Evolutionary conservation across 2,797 vertebrate species (phyloP), one percentile per base, ranked within the genome.

Genomic region (Rhinatrema bivittatum): DNA sequence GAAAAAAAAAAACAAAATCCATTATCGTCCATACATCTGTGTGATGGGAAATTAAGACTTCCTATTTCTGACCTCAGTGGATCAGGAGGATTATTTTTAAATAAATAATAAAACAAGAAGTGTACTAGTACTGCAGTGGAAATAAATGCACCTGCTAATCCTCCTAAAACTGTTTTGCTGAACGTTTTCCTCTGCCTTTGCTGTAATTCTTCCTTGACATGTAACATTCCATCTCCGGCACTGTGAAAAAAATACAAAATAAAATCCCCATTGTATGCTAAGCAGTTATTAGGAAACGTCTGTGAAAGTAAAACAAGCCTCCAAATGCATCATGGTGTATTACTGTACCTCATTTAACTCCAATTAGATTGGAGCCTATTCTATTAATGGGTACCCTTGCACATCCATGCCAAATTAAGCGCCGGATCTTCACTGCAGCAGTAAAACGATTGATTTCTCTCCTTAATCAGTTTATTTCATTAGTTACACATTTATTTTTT

Each of bases 401-500:
- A 83, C 74, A 79, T 72, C 86, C 80, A 70, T 79, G 79, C 86
- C 85, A 88, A 92, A 91, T 91, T 86, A 93, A 91, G 86, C 89
- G 81, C 82, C 77, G 72, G 85, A 84, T 88, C 88, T 90, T 87
- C 81, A 79, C 85, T 81, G 83, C 25, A 67, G 74, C 83, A 78
- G 81, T 84, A 85, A 87, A 88, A 74, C 85, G 81, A 91, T 94
- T 89, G 91, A 91, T 91, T 92, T 87, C 62, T 65, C 74, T 75
- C 81, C 84, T 85, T 90, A 91, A 91, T 93, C 89, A 78, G 86
- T 89, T 93, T 90, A 91, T 89, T 91, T 87, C 87, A 92, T 93
- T 91, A 94, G 89, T 79, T 81, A 87, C 87, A 88, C 89, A 88
- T 90, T 89, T 88, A 88, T 90, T 89, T 88, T 80, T 84, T 76